A percentile compares a stretch with the other conserved stretches of the same genome.
Evolutionary conservation across 2,797 vertebrate species (phyloP).

Genomic region (Kryptopterus vitreolus): DNA sequence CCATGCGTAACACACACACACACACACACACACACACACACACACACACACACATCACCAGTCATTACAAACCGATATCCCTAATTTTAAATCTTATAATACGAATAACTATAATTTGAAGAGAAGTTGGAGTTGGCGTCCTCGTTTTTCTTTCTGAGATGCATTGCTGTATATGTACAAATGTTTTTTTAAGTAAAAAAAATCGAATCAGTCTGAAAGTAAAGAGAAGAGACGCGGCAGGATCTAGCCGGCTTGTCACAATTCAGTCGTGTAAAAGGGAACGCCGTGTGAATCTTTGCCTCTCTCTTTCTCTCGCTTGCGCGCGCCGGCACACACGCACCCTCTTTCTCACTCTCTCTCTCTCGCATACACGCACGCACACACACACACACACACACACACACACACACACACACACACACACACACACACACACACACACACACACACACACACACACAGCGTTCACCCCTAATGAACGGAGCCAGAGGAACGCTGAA

Average conservation of each 20-base stretch:
- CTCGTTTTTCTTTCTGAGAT: too few species aligned
- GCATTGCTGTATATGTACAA: neutral
- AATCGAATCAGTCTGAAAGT: neutral
- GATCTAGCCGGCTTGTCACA: neutral
- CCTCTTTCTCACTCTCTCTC: slow-evolving; percentile 26
- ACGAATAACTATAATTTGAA: neutral
- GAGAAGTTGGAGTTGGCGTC: neutral
- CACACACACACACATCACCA: too few species aligned
- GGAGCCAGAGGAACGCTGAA: slow-evolving; percentile 73
- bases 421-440: slow-evolving; percentile 12
- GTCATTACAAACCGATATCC: neutral
- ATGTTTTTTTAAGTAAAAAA: neutral
- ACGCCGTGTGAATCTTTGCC: slow-evolving; percentile 53
- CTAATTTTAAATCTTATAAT: neutral
- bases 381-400: slow-evolving; percentile 15
- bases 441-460: slow-evolving; percentile 18
- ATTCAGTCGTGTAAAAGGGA: slow-evolving; percentile 3
- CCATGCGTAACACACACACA: too few species aligned
- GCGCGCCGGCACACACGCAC: slow-evolving; percentile 4
- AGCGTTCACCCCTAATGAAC: slow-evolving; percentile 53
- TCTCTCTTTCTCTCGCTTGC: slow-evolving; percentile 28
- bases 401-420: slow-evolving; percentile 21
- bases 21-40: too few species aligned
- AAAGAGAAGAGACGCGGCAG: too few species aligned
- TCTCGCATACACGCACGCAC: neutral